These are phyloP conservation scores for Drosophila watanabei DNA, from an alignment of 1,140 invertebrate species.

Conservation along the genomic window DNA sequence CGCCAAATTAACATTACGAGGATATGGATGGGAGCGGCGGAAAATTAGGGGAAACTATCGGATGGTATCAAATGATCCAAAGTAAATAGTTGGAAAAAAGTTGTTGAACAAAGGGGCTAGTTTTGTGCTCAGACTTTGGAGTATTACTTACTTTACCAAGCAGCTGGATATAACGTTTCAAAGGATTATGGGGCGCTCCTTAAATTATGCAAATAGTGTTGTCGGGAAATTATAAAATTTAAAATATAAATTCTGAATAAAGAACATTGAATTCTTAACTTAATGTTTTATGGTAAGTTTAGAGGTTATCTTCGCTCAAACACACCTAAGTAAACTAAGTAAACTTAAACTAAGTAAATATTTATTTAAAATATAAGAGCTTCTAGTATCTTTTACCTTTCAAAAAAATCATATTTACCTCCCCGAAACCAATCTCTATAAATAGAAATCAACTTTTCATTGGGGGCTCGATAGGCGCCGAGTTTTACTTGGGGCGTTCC, in stretches of 20 bases:
- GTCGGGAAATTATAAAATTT: no score
- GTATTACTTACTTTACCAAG: neutral
- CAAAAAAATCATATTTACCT: neutral
- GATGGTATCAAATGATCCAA: constrained; percentile 23
- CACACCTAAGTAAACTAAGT: neutral
- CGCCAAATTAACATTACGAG: constrained; percentile 57
- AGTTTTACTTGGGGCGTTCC: constrained; percentile 47
- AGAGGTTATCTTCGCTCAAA: neutral
- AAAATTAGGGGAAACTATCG: neutral
- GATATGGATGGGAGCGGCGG: neutral
- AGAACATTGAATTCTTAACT: no score
- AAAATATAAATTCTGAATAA: no score
- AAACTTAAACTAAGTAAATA: neutral
- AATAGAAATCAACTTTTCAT: constrained; percentile 42
- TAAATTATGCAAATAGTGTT: neutral
- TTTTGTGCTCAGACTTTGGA: neutral
- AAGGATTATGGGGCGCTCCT: no score
- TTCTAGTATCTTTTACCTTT: neutral
- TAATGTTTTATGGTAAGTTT: no score
- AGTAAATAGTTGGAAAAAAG: constrained; percentile 8
- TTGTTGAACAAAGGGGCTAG: neutral
- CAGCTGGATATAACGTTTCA: neutral
- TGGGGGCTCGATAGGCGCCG: constrained; percentile 42
- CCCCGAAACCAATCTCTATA: constrained; percentile 12
- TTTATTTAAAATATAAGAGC: neutral